Evolutionary conservation across 92 coral and sea anemone species (phyloP).

Genomic region (Scolanthus callimorphus): DNA sequence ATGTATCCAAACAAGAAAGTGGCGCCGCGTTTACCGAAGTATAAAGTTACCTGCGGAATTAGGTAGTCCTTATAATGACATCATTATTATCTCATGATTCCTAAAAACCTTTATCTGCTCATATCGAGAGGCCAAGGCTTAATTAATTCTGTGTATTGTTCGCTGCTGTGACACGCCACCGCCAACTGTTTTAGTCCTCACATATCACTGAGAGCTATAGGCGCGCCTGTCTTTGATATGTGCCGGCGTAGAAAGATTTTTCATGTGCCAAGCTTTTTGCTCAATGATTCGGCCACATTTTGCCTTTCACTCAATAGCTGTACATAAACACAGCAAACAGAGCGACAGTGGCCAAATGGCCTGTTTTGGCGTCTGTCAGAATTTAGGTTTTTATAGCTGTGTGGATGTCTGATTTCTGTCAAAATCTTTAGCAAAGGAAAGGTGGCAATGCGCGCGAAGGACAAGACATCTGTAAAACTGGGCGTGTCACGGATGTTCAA

Average conservation of each 20-base stretch:
- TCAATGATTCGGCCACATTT: constrained; percentile 11
- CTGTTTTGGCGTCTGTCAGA: constrained; percentile 28
- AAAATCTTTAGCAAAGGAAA: not conserved
- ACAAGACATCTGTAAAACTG: not conserved
- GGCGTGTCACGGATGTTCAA: constrained; percentile 34
- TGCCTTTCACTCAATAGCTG: constrained; percentile 11
- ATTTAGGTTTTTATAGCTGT: not conserved
- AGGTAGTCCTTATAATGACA: constrained; percentile 1
- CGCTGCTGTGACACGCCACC: constrained; percentile 20
- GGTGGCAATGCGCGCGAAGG: not conserved
- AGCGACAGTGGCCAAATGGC: constrained; percentile 8
- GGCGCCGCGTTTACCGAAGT: constrained; percentile 3
- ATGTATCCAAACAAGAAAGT: not conserved
- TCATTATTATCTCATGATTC: constrained; percentile 27
- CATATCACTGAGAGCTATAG: too few relatives aligned
- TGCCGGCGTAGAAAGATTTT: constrained; percentile 5
- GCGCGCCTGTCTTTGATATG: not conserved
- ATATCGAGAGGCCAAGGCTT: constrained; percentile 46
- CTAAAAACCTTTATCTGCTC: constrained; percentile 39
- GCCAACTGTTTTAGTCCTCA: too few relatives aligned
- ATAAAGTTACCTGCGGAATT: constrained; percentile 7
- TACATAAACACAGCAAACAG: constrained; percentile 11
- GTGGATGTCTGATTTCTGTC: not conserved
- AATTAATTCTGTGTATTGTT: constrained; percentile 83
- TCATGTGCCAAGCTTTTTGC: not conserved